Evolutionary conservation across 1,140 invertebrate species (phyloP).

Genomic region (Achroia grisella): DNA sequence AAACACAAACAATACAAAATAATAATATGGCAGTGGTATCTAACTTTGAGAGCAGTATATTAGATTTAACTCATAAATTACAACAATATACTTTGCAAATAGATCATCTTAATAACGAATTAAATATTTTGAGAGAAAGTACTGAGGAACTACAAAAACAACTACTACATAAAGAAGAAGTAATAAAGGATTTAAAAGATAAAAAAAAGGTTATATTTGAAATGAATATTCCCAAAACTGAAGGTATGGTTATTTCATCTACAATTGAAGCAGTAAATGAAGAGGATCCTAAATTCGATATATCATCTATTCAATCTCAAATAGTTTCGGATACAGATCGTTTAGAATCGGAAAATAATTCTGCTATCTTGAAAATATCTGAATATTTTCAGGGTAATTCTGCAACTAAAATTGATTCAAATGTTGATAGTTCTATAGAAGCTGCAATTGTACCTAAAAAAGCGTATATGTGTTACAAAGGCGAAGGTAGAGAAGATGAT

Average conservation of each 20-base stretch:
- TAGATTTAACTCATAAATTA: slow-evolving; percentile 29
- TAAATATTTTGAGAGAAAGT: slow-evolving; percentile 22
- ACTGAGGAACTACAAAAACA: slow-evolving; percentile 35
- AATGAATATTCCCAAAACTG: slow-evolving; percentile 68
- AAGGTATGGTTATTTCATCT: slow-evolving; percentile 63
- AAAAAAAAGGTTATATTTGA: slow-evolving; percentile 56
- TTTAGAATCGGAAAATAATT: slow-evolving; percentile 9
- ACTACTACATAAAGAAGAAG: slow-evolving; percentile 43
- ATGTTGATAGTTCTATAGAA: neutral
- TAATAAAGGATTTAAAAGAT: slow-evolving; percentile 55
- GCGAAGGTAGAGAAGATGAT: slow-evolving; percentile 16
- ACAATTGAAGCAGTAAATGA: slow-evolving; percentile 52
- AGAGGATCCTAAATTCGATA: slow-evolving; percentile 30
- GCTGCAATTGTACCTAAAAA: slow-evolving; percentile 65
- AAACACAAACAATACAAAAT: slow-evolving; percentile 31
- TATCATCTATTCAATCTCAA: slow-evolving; percentile 45
- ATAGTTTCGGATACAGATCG: slow-evolving; percentile 41
- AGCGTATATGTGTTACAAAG: slow-evolving; percentile 69
- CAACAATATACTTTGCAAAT: slow-evolving; percentile 17
- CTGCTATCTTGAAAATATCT: slow-evolving; percentile 21
- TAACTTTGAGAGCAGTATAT: slow-evolving; percentile 35
- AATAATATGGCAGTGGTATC: slow-evolving; percentile 26
- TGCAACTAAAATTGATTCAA: neutral
- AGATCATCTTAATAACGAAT: slow-evolving; percentile 24
- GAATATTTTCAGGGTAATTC: slow-evolving; percentile 17